phyloP scores from a whole-genome alignment of 2,797 vertebrate genomes.

The Paratrypauchen microcephalus region DNA sequence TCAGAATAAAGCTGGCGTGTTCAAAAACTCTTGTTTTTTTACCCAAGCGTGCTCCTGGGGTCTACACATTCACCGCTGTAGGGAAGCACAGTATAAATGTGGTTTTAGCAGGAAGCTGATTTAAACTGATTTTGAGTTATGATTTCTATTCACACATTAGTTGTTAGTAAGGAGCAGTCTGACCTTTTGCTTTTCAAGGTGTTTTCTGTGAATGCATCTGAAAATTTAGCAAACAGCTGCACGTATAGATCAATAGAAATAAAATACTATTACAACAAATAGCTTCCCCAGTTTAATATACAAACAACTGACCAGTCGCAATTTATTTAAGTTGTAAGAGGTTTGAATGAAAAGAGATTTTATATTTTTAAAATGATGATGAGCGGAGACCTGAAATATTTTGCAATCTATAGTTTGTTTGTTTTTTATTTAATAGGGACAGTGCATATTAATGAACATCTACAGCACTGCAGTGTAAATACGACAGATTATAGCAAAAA shows the following conservation, averaged over 20 bases:
- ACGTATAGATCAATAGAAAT: not conserved
- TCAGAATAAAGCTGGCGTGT: slow-evolving; percentile 12
- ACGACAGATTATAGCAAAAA: too few species aligned
- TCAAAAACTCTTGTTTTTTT: slow-evolving; percentile 8
- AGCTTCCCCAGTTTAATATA: not conserved
- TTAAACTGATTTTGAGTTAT: not conserved
- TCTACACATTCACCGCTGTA: not conserved
- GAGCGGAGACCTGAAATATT: too few species aligned
- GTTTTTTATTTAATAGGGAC: too few species aligned
- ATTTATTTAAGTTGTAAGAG: too few species aligned
- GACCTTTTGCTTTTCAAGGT: not conserved
- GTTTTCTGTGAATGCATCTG: not conserved
- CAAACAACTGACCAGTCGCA: not conserved
- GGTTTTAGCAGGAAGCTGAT: not conserved
- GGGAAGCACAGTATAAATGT: slow-evolving; percentile 1
- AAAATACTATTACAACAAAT: not conserved
- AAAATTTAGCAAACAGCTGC: too few species aligned
- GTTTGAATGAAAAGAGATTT: too few species aligned
- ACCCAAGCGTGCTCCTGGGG: slow-evolving; percentile 2
- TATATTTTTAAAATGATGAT: too few species aligned
- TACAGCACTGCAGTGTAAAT: too few species aligned
- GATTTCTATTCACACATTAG: not conserved
- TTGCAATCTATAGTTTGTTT: not conserved
- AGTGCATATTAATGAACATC: too few species aligned
- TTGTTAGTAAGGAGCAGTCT: not conserved